Base-by-base conservation (phyloP, 2,797 vertebrate genomes). In the Takifugu rubripes region DNA sequence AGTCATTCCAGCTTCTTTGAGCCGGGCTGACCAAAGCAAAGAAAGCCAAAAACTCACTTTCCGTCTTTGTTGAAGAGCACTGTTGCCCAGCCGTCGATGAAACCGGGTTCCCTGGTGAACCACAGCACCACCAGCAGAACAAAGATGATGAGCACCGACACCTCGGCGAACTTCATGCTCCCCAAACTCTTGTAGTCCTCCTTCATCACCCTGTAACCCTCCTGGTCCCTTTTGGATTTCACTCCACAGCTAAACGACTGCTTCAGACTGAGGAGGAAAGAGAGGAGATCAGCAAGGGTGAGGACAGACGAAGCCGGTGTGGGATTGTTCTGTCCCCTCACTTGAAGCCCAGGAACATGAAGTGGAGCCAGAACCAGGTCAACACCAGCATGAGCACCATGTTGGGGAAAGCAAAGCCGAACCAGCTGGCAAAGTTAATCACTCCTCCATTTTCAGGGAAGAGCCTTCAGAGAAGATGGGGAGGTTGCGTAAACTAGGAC, bases 341-440 rank as follows among this genome's bases (percentile, higher is more conserved):
- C 95, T 95, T 81, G 29, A 93, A 85, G 51, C 95, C 94, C 79
- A 96, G 26, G 79, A 90, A 96, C 68, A 94, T 47, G 26, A 90
- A 56, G 86, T 93, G 93, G 10, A 96, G 89, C 95, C 95, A 97
- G 11, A 95, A 0, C 93, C 94, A 96, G 0, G 94, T 27, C 24
- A 95, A 36, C 40, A 65, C 0, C 42, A 97, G 87, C 68, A 94
- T 90, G 17, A 95, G 1, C 1, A 94, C 0, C 92, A 91, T 92
- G 79, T 90, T 90, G 11, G 95, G 95, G 77, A 95, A 97, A 29
- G 95, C 83, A 1, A 96, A 96, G 54, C 86, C 87, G 52, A 97
- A 96, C 93, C 94, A 98, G 55, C 91, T 94, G 16, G 92, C 94
- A 53, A 96, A 98, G 81, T 93, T 97, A 75, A 96, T 87, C 25